Evolutionary conservation across 2,888 invertebrate genomes (phyloP).

Genomic region (Eurytoma adleriae): DNA sequence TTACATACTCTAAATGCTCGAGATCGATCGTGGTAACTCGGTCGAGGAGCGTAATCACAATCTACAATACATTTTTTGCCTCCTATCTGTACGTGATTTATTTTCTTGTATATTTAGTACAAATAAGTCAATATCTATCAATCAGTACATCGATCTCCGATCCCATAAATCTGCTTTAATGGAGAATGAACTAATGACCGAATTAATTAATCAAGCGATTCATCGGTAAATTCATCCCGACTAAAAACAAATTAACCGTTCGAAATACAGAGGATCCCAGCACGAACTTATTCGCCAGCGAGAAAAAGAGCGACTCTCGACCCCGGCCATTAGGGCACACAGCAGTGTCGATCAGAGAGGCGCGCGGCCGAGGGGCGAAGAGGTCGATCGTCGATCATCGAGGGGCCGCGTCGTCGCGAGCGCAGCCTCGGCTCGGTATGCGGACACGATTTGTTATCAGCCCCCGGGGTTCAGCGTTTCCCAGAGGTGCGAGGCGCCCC

Average conservation of each 20-base stretch:
- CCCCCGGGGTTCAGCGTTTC: slow-evolving; percentile 69
- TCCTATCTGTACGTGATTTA: too few species aligned
- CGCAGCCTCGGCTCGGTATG: slow-evolving; percentile 64
- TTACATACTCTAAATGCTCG: too few species aligned
- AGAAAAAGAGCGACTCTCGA: not conserved
- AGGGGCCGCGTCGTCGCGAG: slow-evolving; percentile 44
- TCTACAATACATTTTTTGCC: too few species aligned
- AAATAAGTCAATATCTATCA: too few species aligned
- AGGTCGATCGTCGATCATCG: slow-evolving; percentile 68
- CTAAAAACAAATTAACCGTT: not conserved
- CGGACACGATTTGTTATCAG: slow-evolving; percentile 72
- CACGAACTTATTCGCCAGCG: not conserved
- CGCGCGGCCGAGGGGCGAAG: slow-evolving; percentile 41
- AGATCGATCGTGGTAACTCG: too few species aligned
- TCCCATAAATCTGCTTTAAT: too few species aligned
- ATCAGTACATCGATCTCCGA: too few species aligned
- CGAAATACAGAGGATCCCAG: not conserved
- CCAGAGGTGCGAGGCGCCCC: slow-evolving; percentile 56
- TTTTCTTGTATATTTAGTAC: too few species aligned
- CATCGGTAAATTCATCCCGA: too few species aligned
- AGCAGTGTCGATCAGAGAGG: slow-evolving; percentile 59
- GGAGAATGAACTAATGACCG: too few species aligned
- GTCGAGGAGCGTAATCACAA: too few species aligned
- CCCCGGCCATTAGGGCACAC: slow-evolving; percentile 59
- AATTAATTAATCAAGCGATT: too few species aligned